A percentile compares a stretch with the other conserved stretches of the same genome.
These are phyloP conservation scores for Datnioides undecimradiatus DNA, from an alignment of 2,113 vertebrate genomes.

Conservation along the genomic window DNA sequence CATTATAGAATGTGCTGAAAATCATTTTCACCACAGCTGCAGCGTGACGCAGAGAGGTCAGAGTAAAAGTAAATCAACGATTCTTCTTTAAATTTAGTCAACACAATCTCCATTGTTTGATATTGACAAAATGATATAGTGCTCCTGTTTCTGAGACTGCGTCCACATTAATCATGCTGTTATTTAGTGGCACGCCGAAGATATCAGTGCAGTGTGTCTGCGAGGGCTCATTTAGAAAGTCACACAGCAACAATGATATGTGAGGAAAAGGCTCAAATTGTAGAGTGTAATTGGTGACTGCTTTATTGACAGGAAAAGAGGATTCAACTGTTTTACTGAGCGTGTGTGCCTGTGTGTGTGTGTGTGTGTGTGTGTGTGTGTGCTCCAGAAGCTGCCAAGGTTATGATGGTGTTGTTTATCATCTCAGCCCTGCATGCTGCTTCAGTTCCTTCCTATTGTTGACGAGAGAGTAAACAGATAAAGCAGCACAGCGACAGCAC, in stretches of 20 bases:
- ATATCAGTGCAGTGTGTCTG: background rate
- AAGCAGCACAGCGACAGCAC: slow-evolving; percentile 27
- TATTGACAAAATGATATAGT: background rate
- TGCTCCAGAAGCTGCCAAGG: slow-evolving; percentile 20
- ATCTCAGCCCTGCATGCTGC: slow-evolving; percentile 34
- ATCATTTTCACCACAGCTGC: background rate
- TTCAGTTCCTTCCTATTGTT: slow-evolving; percentile 35
- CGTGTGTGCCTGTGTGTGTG: background rate
- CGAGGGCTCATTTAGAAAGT: background rate
- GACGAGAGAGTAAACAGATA: slow-evolving; percentile 40
- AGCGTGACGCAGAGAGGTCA: background rate
- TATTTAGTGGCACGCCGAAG: background rate
- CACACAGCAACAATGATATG: background rate
- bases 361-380: background rate
- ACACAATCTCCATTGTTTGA: background rate
- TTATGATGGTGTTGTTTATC: slow-evolving; percentile 52
- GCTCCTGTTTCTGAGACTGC: background rate
- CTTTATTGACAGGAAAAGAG: background rate
- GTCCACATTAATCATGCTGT: background rate
- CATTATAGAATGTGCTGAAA: background rate
- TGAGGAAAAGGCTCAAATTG: background rate
- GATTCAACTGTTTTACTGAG: background rate
- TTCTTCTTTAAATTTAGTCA: background rate
- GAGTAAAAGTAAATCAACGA: background rate
- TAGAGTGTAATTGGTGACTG: background rate